phyloP scores from a whole-genome alignment of 2,113 vertebrate genomes.

The Struthio camelus region DNA sequence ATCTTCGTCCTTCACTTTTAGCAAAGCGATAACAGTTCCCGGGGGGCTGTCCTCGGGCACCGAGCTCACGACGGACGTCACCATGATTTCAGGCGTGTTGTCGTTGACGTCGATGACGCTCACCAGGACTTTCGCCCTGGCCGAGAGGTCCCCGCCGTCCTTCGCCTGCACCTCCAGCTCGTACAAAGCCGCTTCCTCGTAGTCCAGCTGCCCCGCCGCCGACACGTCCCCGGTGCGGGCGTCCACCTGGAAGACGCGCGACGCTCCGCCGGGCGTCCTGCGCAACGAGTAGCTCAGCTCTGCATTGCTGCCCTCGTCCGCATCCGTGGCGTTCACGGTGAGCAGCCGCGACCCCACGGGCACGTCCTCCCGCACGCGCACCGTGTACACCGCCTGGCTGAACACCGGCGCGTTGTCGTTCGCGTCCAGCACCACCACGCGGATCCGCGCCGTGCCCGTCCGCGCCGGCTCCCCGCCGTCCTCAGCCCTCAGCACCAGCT shows the following conservation, averaged over 20 bases:
- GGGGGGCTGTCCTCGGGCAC: conserved; percentile 60
- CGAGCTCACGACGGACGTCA: conserved; percentile 45
- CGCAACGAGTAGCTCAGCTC: too few relatives aligned
- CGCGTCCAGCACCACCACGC: conserved; percentile 14
- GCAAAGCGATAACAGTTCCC: conserved; percentile 65
- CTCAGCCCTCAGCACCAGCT: conserved; percentile 74
- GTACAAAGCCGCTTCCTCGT: neutral
- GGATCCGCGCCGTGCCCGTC: neutral
- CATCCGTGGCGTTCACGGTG: neutral
- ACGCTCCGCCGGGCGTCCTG: too few relatives aligned
- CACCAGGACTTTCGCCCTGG: rapidly evolving
- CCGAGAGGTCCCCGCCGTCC: rapidly evolving
- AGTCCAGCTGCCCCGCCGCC: too few relatives aligned
- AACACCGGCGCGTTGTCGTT: neutral
- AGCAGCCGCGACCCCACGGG: neutral
- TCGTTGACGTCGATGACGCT: conserved; percentile 77
- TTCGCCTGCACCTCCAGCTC: neutral
- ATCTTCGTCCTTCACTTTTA: conserved; percentile 74
- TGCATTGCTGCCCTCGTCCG: too few relatives aligned
- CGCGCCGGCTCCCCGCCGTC: neutral
- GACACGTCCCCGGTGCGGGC: too few relatives aligned
- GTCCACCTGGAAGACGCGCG: too few relatives aligned
- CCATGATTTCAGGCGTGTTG: conserved; percentile 52
- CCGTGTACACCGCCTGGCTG: neutral
- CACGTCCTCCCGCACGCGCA: neutral